These are phyloP conservation scores for Helicoverpa armigera DNA, from an alignment of 1,140 invertebrate species.

Conservation along the genomic window DNA sequence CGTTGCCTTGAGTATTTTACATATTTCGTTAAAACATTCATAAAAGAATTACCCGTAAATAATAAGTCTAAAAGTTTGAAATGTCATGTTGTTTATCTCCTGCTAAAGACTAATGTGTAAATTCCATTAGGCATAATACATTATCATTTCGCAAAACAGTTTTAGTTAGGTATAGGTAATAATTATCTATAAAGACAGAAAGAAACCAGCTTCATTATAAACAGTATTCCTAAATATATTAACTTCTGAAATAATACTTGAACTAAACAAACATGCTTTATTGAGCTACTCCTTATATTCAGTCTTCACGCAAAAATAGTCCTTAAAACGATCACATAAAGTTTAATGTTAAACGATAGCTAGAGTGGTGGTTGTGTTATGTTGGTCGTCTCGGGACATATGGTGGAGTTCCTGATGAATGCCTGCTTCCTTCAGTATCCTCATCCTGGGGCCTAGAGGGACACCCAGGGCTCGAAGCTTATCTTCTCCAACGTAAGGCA, in stretches of 20 bases:
- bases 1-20: constrained; percentile 25
- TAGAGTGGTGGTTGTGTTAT: constrained; percentile 77
- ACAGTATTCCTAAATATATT: neutral
- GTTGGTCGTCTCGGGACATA: constrained; percentile 69
- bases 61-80: neutral
- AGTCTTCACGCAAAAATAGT: constrained; percentile 25
- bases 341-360: constrained; percentile 73
- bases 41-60: constrained; percentile 14
- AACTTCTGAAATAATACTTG: constrained; percentile 9
- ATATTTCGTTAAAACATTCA: constrained; percentile 1
- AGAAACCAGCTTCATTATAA: neutral
- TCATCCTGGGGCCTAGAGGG: constrained; percentile 94
- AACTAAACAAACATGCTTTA: constrained; percentile 15
- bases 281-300: constrained; percentile 29
- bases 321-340: constrained; percentile 28
- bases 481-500: constrained; percentile 97
- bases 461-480: constrained; percentile 95
- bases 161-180: no score
- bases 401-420: constrained; percentile 83
- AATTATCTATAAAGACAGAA: neutral
- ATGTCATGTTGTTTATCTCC: neutral
- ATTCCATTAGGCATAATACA: no score
- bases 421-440: constrained; percentile 96
- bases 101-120: no score
- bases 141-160: no score